Evolutionary conservation across 2,113 vertebrate species (phyloP), one percentile per base, ranked within the genome.

Genomic region (Lasiurus cinereus): DNA sequence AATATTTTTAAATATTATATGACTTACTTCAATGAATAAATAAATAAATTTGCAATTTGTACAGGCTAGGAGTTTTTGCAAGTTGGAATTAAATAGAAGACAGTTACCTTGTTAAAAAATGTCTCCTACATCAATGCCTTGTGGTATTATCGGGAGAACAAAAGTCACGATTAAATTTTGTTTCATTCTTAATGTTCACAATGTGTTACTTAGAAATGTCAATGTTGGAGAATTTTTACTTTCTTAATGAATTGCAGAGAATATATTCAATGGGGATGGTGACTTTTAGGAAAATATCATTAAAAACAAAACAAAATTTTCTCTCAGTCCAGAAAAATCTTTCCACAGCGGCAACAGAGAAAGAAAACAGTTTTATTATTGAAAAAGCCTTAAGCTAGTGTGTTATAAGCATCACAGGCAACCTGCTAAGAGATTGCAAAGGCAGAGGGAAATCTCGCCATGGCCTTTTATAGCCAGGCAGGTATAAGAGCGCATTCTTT

Each of bases 131-230:
- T 43, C 14, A 77, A 9, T 77, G 56, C 18, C 85, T 52, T 83
- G 4, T 74, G 27, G n/a, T 94, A 83, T 67, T 84, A 66, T 56
- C 50, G 29, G 2, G 72, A 1, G 76, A 88, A 43, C 90, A 54
- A 76, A 90, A 70, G 19, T 59, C 62, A 84, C 33, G 3, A 19
- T 69, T 92, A 90, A 83, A 83, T 72, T 77, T 43, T 54, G 5
- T 77, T 54, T 94, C 54, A 93, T 74, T 94, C 29, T 82, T 73
- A 91, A 48, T 74, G 22, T 70, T 94, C 54, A 52, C 27, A 85
- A 50, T 64, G 4, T 93, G 27, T 64, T 76, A 92, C 54, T 48
- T 92, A 64, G 33, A 85, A 70, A 95, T 62, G 70, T 90, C 22
- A 59, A n/a, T 74, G 27, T 33, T 52, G 56, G 16, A 31, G 7